phyloP scores from a whole-genome alignment of 1,140 invertebrate species.

The Polypedilum vanderplanki region DNA sequence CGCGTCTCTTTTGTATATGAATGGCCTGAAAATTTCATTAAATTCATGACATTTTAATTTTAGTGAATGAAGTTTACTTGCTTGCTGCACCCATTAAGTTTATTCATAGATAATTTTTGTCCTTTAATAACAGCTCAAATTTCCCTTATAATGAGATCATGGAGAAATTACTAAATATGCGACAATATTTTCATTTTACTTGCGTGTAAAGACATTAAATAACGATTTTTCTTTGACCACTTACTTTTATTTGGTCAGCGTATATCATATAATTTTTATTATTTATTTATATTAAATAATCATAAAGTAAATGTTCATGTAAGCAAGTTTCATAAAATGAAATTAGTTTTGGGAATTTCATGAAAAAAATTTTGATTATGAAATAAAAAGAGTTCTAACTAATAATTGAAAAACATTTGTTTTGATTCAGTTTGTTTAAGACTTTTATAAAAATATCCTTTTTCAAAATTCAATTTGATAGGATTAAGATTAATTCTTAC shows the following conservation, averaged over 20 bases:
- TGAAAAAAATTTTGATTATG: not conserved
- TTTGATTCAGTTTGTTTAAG: no score
- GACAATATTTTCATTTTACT: not conserved
- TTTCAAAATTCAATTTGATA: no score
- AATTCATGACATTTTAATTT: not conserved
- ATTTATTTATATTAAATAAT: not conserved
- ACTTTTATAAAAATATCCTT: no score
- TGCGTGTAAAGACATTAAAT: not conserved
- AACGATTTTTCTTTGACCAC: not conserved
- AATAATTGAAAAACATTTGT: no score
- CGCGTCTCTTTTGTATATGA: not conserved
- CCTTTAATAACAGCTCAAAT: not conserved
- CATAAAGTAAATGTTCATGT: not conserved
- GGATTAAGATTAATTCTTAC: no score
- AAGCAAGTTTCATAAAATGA: conserved; percentile 15
- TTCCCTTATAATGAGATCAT: not conserved
- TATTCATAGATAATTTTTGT: not conserved
- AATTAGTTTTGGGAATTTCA: conserved; percentile 20
- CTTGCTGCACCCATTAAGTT: not conserved
- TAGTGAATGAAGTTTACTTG: not conserved
- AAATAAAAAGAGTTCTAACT: no score
- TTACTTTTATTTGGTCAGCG: not conserved
- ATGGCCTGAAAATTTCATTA: not conserved
- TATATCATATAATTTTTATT: no score
- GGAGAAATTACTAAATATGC: not conserved